Evolutionary conservation across 2,113 vertebrate genomes (phyloP), one percentile per base, ranked within the genome.

Genomic region (Callionymus lyra): DNA sequence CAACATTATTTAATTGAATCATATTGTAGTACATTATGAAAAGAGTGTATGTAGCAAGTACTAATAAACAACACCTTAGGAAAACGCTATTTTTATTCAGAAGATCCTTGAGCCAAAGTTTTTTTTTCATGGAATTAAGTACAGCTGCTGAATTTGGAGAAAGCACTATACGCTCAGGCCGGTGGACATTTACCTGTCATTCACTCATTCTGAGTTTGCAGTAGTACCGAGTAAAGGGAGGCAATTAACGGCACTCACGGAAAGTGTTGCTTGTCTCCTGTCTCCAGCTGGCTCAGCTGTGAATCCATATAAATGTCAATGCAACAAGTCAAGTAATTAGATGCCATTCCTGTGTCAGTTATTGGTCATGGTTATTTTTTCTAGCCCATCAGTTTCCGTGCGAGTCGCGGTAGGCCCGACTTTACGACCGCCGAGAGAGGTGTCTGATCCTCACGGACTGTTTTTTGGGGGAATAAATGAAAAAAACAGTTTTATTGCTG

Each of bases 251-350:
- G 51, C 56, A 49, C 35, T 63, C 44, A 63, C 66, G 77, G 75
- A 83, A 82, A 78, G 64, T 77, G 15, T 63, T 37, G 16, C 61
- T 31, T 34, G 38, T 51, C 13, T 64, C 38, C 21, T 1, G 12
- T 56, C 41, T 68, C 76, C 79, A 80, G 56, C 64, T 77, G 76
- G 70, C 58, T 18, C 15, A 34, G 13, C 62, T 39, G 16, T 42
- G 6, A 37, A 47, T 51, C 44, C 50, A 63, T 43, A 68, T 80
- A 83, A 82, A 83, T 66, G 69, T 70, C 57, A 15, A 9, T 62
- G 68, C 59, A 62, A 62, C 65, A 66, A 65, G 64, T 81, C 72
- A 75, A 77, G 72, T 33, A 42, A 34, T 67, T 54, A 61, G 68
- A 60, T 63, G 57, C 44, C 53, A 47, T 79, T 71, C 68, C 38